Percentiles rank a stretch among this genome's conserved stretches.
These are phyloP conservation scores for Loris lydekkerianus DNA, from an alignment of 2,797 vertebrate species.

Conservation along the genomic window DNA sequence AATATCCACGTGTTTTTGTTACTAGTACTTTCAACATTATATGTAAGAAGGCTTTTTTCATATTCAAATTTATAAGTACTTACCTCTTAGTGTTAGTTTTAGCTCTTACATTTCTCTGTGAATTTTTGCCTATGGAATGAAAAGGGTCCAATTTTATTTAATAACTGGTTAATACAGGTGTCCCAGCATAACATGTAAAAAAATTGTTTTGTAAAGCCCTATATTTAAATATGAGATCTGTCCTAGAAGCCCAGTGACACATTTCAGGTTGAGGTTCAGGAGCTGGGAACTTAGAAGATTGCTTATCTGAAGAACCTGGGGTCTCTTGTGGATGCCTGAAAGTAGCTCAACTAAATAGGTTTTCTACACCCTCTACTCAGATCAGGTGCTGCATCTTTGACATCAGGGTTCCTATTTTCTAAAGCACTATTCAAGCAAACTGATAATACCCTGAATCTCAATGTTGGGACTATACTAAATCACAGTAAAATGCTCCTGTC, in stretches of 20 bases:
- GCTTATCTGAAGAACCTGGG: slow-evolving; percentile 4
- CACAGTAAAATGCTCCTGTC: neutral
- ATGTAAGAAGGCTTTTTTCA: neutral
- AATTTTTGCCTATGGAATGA: neutral
- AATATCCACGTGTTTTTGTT: neutral
- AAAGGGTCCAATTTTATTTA: slow-evolving; percentile 10
- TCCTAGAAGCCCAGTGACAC: slow-evolving; percentile 29
- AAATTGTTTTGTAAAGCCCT: neutral
- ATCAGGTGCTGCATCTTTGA: neutral
- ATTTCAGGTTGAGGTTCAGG: neutral
- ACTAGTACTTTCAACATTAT: neutral
- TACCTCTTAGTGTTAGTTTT: neutral
- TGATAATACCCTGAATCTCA: neutral
- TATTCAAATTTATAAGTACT: neutral
- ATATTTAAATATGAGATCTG: slow-evolving; percentile 31
- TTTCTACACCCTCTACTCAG: slow-evolving; percentile 26
- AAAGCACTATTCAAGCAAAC: neutral
- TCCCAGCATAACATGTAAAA: neutral
- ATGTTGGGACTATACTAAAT: neutral
- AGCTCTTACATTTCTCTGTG: too few species aligned
- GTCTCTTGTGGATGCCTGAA: slow-evolving; percentile 16
- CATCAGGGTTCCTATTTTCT: slow-evolving; percentile 34
- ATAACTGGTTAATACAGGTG: neutral
- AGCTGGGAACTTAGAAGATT: neutral
- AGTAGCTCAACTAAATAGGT: neutral